Evolutionary conservation across 2,113 vertebrate species (phyloP), one percentile per base, ranked within the genome.

Genomic region (Struthidea cinerea): DNA sequence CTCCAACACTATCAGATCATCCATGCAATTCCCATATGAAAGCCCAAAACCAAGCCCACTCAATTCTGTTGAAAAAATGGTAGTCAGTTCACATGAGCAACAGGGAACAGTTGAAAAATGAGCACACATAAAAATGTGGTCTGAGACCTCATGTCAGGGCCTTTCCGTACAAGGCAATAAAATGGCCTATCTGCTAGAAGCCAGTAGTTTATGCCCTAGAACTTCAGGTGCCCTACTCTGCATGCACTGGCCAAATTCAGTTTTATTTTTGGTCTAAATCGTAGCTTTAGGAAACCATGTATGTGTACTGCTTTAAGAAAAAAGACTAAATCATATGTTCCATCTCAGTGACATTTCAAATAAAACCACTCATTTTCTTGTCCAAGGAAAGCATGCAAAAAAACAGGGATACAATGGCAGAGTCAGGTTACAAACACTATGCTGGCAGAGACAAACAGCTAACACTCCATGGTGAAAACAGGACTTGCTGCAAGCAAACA

Each of bases 261-360:
- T 86, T 93, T 93, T 96, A 90, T 80, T 96, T 94, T 76, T 79
- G 47, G 39, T 73, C 76, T 92, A 93, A 94, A 79, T 76, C 41
- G 52, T 57, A 78, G 76, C 22, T 89, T 89, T 90, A 80, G 74
- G 37, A 97, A 96, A 91, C 63, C 55, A 70, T 2, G 6, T 53
- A 37, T 32, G 37, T 78, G 32, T 53, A 67, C 80, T 83, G 60
- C 82, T 90, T 93, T 83, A 93, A 90, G 39, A 91, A 94, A 84
- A 70, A 71, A 77, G 23, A 77, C 68, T 87, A 91, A 83, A 92
- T 84, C n/a, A 73, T 74, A 76, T 35, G 50, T 50, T 94, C 17
- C 30, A 86, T 53, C 47, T 77, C 46, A 65, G 50, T 68, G 74
- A 73, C 65, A 78, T 20, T 83, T 95, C 65, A 82, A 41, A 47